Evolutionary conservation across 53 echinoderm and acorn worm genomes (phyloP).

Genomic region (Glandiceps talaboti): DNA sequence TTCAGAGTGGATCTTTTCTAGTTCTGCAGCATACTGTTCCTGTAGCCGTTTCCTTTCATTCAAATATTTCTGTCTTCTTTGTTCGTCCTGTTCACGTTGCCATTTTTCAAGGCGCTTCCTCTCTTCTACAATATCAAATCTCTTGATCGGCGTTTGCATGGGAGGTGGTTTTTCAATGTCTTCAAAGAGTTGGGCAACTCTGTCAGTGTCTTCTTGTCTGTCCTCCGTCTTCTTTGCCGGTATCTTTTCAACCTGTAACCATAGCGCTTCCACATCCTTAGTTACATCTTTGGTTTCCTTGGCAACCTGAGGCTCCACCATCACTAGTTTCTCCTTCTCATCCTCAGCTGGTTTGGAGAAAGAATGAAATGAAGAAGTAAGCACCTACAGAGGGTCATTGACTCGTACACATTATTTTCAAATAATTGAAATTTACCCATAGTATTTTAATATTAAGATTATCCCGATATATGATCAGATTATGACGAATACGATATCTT

Average conservation of each 20-base stretch:
- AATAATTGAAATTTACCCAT: no score
- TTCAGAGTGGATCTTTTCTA: slow-evolving; percentile 45
- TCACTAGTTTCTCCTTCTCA: neutral
- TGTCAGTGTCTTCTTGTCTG: slow-evolving; percentile 10
- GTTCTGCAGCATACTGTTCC: slow-evolving; percentile 52
- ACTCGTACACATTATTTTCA: no score
- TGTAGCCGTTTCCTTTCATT: slow-evolving; percentile 65
- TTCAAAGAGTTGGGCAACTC: neutral
- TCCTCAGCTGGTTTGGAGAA: slow-evolving; percentile 13
- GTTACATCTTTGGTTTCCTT: neutral
- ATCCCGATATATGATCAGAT: no score
- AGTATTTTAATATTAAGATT: no score
- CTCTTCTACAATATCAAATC: slow-evolving; percentile 77
- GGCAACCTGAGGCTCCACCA: neutral
- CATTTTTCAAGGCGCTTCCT: slow-evolving; percentile 72
- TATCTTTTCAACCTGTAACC: slow-evolving; percentile 35
- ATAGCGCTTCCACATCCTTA: slow-evolving; percentile 36
- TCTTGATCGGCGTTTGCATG: slow-evolving; percentile 10
- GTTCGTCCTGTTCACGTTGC: slow-evolving; percentile 84
- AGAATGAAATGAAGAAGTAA: no score
- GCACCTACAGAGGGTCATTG: no score
- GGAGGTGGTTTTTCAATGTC: slow-evolving; percentile 8
- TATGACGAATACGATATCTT: no score
- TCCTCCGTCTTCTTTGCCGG: slow-evolving; percentile 6
- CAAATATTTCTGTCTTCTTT: slow-evolving; percentile 65